Evolutionary conservation across 2,888 invertebrate species (phyloP).

Genomic region (Diarsia dahlii): DNA sequence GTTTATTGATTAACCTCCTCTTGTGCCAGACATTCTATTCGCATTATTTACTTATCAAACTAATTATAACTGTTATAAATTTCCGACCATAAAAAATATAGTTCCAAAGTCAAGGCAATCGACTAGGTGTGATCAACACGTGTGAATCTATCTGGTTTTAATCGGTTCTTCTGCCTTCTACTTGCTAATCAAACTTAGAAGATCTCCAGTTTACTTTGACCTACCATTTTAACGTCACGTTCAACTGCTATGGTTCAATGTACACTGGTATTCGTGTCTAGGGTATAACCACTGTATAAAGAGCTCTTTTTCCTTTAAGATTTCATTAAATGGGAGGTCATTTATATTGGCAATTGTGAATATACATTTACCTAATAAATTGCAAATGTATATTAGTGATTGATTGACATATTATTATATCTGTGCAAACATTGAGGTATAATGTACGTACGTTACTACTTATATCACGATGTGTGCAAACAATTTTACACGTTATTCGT

Average conservation of each 20-base stretch:
- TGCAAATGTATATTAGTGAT: background rate
- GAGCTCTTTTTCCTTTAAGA: background rate
- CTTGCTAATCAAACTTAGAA: background rate
- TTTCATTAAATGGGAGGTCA: constrained; percentile 1
- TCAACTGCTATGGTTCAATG: background rate
- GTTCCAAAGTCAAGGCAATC: constrained; percentile 35
- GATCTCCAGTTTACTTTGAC: constrained; percentile 1
- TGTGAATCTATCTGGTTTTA: constrained; percentile 13
- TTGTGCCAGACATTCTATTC: background rate
- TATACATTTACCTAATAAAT: background rate
- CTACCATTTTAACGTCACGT: too few species aligned
- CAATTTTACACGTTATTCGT: background rate
- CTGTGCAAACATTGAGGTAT: too few species aligned
- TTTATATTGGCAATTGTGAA: background rate
- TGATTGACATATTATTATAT: background rate
- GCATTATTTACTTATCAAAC: background rate
- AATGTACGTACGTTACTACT: too few species aligned
- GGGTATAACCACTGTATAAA: background rate
- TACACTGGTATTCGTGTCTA: background rate
- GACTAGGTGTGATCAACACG: background rate
- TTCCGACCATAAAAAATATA: constrained; percentile 1
- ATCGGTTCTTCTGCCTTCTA: constrained; percentile 6
- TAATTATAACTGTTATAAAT: background rate
- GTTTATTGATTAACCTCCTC: background rate
- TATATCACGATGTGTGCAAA: too few species aligned